Base-by-base conservation (phyloP, 2,888 invertebrate species). In the Dorcus parallelipipedus region DNA sequence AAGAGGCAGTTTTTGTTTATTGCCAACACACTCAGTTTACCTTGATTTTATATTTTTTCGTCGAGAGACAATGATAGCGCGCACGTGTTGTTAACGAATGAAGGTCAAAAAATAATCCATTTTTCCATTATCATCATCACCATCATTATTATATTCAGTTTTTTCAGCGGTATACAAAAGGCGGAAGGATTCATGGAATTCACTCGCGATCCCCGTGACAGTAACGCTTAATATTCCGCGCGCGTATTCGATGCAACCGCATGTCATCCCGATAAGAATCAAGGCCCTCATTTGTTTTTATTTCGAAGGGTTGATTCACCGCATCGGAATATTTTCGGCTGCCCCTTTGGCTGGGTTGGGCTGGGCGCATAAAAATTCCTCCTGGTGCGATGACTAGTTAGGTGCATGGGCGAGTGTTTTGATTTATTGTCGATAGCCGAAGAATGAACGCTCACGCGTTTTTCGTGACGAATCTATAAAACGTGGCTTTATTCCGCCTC, bases 211-310 rank as follows among this genome's bases (percentile, higher is more conserved):
- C 26, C 26, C 26, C 26, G 26, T 33, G 26, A 33, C 26, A 33
- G 6, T 33, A 33, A 33, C 26, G 20, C 14, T 45, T 45, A 45
- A 45, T 45, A 45, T 45, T 9, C 14, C 17, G 23, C 17, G 23
- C 23, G 45, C 45, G 45, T 45, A 9, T 45, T 45, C 45, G 20
- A 45, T 10, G 45, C 45, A 45, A 20, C 45, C 23, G 3, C 20
- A 20, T 42, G 45, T 45, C 45, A 45, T 23, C 45, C 20, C 20
- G 45, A 45, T 45, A 45, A 45, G 20, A 45, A 45, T 45, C 45
- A 45, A 45, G 45, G 45, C 45, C 45, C 45, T 45, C 23, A 45
- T 45, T 45, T 45, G 45, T 45, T 45, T 41, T 45, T 45, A 45
- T 45, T 45, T 45, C 23, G 26, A 33, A 45, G 45, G 45, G 45